Percentiles rank a stretch among this genome's conserved stretches.
Evolutionary conservation across 1,140 invertebrate species (phyloP).

Genomic region (Mycetomoellerius zeteki): DNA sequence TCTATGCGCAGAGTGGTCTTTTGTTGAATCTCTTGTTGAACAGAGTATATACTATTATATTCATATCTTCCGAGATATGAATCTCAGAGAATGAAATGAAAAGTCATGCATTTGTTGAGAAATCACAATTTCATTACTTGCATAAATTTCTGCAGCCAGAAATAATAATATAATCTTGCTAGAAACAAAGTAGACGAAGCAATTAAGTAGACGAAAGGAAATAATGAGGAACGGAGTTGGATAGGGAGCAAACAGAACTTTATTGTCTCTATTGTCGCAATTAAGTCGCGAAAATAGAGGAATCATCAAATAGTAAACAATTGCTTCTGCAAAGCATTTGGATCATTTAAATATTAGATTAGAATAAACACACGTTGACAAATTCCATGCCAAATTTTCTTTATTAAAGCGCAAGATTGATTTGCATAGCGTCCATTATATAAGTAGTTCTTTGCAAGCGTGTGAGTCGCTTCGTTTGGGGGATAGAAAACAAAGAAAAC

Average conservation of each 20-base stretch:
- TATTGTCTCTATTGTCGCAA: background rate
- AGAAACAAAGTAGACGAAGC: background rate
- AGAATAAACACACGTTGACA: no score
- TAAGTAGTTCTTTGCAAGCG: background rate
- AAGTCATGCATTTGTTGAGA: background rate
- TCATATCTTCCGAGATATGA: background rate
- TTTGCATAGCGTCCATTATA: background rate
- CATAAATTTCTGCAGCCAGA: background rate
- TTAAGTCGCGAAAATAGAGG: background rate
- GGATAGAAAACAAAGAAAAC: background rate
- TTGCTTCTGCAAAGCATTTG: background rate
- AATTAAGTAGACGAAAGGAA: background rate
- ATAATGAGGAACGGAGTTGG: background rate
- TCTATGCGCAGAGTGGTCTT: no score
- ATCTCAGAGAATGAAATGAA: background rate
- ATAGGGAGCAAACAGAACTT: background rate
- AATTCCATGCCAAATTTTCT: background rate
- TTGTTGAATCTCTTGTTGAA: no score
- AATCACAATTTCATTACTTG: background rate
- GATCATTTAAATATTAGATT: background rate
- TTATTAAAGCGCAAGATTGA: background rate
- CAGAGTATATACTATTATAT: background rate
- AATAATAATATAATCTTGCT: slow-evolving; percentile 12
- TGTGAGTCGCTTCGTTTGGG: background rate
- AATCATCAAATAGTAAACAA: background rate